These are phyloP conservation scores for Hystrix cristata DNA, from an alignment of 2,113 vertebrate genomes.

Conservation along the genomic window DNA sequence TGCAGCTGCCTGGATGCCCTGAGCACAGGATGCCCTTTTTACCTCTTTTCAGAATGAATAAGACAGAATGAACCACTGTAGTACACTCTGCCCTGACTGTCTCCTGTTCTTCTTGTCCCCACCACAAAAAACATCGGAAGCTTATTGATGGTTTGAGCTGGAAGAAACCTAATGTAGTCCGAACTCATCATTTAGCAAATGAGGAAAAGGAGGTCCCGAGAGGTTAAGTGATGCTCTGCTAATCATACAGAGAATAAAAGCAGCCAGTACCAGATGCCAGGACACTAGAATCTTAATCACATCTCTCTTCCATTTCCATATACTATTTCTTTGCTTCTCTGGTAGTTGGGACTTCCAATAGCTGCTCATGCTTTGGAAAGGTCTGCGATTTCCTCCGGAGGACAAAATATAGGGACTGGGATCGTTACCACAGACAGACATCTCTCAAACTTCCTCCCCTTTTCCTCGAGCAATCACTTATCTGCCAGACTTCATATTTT, in stretches of 20 bases:
- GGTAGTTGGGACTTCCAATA: not conserved
- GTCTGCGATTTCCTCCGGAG: not conserved
- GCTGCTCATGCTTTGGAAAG: not conserved
- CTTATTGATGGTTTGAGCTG: not conserved
- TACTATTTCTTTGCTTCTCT: not conserved
- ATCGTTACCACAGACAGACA: not conserved
- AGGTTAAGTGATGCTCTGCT: constrained; percentile 55
- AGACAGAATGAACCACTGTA: not conserved
- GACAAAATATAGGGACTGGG: not conserved
- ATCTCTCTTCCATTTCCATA: not conserved
- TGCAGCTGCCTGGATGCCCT: constrained; percentile 54
- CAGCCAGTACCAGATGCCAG: not conserved
- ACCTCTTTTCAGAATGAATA: constrained; percentile 69
- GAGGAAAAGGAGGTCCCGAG: not conserved
- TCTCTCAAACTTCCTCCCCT: not conserved
- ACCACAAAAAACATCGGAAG: not conserved
- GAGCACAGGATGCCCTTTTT: constrained; percentile 75
- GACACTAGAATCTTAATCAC: constrained; percentile 56
- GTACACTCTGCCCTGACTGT: not conserved
- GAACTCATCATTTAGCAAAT: constrained; percentile 33
- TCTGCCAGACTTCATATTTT: not conserved
- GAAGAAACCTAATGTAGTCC: not conserved
- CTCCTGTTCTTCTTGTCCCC: constrained; percentile 14
- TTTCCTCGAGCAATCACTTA: not conserved
- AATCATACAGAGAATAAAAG: constrained; percentile 40